phyloP scores from a whole-genome alignment of 1,140 invertebrate genomes.

The Steinernema khuongi region DNA sequence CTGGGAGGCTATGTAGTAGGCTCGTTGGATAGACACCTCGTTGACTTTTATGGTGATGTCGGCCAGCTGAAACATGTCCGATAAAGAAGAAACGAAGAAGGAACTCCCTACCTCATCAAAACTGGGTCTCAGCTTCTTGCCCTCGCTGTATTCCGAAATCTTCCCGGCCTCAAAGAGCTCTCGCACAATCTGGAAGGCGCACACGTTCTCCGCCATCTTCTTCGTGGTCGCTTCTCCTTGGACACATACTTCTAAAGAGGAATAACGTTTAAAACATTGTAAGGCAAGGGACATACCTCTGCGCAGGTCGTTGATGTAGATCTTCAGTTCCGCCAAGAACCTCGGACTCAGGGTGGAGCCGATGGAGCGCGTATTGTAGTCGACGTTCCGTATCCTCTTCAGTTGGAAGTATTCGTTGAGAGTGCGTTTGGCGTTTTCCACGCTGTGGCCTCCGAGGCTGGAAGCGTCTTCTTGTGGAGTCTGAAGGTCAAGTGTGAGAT shows the following conservation, averaged over 20 bases:
- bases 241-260: constrained; percentile 67
- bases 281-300: not conserved
- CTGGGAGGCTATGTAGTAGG: constrained; percentile 31
- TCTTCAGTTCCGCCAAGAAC: not conserved
- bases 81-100: not conserved
- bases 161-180: constrained; percentile 83
- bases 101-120: constrained; percentile 55
- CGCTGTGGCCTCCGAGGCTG: not conserved
- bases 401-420: constrained; percentile 4
- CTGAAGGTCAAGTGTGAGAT: too few species aligned
- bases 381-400: not conserved
- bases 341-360: not conserved
- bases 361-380: not conserved
- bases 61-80: constrained; percentile 42
- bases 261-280: not conserved
- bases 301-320: not conserved
- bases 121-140: constrained; percentile 76
- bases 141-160: constrained; percentile 79
- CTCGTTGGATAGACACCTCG: constrained; percentile 22
- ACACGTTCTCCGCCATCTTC: constrained; percentile 88
- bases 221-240: constrained; percentile 90
- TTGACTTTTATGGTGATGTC: constrained; percentile 41
- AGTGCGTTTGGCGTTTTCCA: not conserved
- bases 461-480: not conserved
- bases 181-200: constrained; percentile 84